These are phyloP conservation scores for Oeneis ivallda DNA, from an alignment of 2,888 invertebrate genomes.

Conservation along the genomic window DNA sequence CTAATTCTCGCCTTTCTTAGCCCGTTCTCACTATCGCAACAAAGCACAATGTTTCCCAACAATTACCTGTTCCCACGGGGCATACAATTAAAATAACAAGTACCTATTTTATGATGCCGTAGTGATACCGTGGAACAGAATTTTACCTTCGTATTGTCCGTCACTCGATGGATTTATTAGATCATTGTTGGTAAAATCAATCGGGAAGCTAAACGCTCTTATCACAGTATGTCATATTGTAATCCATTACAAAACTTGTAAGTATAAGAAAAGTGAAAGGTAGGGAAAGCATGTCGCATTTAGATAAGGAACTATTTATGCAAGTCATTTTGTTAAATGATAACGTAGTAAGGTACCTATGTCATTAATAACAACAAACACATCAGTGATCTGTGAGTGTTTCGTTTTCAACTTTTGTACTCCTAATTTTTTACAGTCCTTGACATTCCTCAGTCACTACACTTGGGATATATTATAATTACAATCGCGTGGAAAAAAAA, in stretches of 20 bases:
- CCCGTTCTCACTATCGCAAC: slow-evolving; percentile 54
- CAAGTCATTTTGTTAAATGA: not conserved
- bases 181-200: slow-evolving; percentile 31
- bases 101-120: slow-evolving; percentile 45
- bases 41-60: slow-evolving; percentile 61
- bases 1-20: slow-evolving; percentile 50
- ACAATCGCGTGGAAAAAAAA: no score
- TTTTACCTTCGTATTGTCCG: slow-evolving; percentile 37
- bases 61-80: slow-evolving; percentile 62
- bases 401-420: not conserved
- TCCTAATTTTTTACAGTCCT: no score
- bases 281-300: not conserved
- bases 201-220: slow-evolving; percentile 4
- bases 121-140: slow-evolving; percentile 42
- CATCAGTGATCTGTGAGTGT: not conserved
- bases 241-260: slow-evolving; percentile 1
- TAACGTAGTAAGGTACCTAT: not conserved
- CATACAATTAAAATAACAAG: slow-evolving; percentile 60
- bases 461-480: no score
- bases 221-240: not conserved
- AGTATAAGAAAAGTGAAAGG: slow-evolving; percentile 5
- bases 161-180: slow-evolving; percentile 39
- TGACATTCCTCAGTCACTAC: no score
- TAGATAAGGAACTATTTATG: not conserved
- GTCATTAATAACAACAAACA: not conserved